These are phyloP conservation scores for Garrulus glandarius DNA, from an alignment of 2,797 vertebrate genomes.

Conservation along the genomic window DNA sequence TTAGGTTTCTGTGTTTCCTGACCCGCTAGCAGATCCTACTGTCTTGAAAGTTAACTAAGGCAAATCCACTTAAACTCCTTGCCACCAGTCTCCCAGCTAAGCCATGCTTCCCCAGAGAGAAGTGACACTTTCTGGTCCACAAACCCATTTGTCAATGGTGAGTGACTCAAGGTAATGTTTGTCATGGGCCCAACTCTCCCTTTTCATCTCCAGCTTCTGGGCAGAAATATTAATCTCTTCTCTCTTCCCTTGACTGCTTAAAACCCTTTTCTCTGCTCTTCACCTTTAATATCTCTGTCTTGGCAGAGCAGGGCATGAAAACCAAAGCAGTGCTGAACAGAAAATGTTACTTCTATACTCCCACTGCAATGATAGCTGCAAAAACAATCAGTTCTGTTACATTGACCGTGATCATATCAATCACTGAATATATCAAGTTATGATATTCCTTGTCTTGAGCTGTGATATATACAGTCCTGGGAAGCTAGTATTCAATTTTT, in stretches of 20 bases:
- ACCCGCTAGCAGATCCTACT: not conserved
- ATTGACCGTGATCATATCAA: not conserved
- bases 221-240: constrained; percentile 28
- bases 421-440: not conserved
- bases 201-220: not conserved
- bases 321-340: not conserved
- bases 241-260: constrained; percentile 31
- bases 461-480: not conserved
- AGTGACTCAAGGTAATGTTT: constrained; percentile 5
- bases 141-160: not conserved
- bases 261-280: not conserved
- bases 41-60: not conserved
- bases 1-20: not conserved
- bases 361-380: not conserved
- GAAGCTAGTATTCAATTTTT: not conserved
- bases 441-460: not conserved
- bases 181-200: not conserved
- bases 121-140: not conserved
- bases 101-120: not conserved
- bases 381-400: not conserved
- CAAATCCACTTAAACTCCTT: not conserved
- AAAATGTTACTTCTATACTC: not conserved
- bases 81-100: not conserved
- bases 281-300: constrained; percentile 40
- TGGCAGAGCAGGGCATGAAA: not conserved